Evolutionary conservation across 92 coral and sea anemone species (phyloP).

Genomic region (Zoanthus gigantus): DNA sequence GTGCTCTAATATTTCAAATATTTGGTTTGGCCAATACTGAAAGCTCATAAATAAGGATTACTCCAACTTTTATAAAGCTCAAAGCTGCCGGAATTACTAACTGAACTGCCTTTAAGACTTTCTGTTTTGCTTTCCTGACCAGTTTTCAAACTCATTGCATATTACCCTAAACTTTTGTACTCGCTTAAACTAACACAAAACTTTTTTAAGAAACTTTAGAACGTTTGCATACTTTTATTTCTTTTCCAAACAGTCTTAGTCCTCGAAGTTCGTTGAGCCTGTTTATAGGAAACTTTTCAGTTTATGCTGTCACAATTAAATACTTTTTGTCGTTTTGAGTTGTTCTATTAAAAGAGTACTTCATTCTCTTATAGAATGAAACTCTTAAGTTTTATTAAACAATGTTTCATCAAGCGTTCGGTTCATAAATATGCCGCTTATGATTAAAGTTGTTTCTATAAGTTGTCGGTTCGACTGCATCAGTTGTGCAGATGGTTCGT

Average conservation of each 20-base stretch:
- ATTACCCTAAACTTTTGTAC: background rate
- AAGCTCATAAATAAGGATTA: background rate
- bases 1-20: background rate
- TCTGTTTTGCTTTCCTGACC: background rate
- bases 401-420: background rate
- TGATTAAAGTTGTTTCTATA: background rate
- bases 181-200: background rate
- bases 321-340: background rate
- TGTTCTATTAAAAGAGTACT: background rate
- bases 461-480: background rate
- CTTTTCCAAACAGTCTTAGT: background rate
- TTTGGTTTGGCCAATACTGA: background rate
- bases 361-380: background rate
- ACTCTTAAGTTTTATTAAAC: background rate
- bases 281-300: background rate
- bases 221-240: no score
- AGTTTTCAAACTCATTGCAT: background rate
- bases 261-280: background rate
- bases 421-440: background rate
- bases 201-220: background rate
- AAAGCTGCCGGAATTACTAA: background rate
- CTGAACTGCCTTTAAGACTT: background rate
- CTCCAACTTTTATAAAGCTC: background rate
- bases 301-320: background rate
- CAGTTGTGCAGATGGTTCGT: background rate